phyloP scores from a whole-genome alignment of 37 sponge, comb jelly and placozoan genomes.

The Spongilla lacustris region DNA sequence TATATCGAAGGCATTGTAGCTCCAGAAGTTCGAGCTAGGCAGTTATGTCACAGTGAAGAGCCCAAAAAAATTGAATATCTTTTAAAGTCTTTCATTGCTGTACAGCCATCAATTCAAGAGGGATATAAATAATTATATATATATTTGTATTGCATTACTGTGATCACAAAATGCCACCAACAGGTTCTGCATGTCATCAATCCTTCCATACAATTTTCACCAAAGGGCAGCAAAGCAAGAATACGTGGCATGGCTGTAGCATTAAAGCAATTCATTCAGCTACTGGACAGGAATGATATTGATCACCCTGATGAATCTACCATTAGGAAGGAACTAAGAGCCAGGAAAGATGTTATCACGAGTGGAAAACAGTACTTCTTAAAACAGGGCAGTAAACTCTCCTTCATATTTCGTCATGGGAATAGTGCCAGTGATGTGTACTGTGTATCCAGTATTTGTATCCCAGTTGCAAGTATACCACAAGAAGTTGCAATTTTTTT shows the following conservation, averaged over 20 bases:
- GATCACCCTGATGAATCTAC: constrained; percentile 4
- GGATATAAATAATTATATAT: not conserved
- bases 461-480: not conserved
- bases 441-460: not conserved
- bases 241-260: constrained; percentile 6
- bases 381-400: not conserved
- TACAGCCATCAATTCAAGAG: not conserved
- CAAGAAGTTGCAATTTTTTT: not conserved
- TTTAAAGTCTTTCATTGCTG: not conserved
- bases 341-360: constrained; percentile 7
- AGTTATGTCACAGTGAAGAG: not conserved
- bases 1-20: not conserved
- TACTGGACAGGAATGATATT: not conserved
- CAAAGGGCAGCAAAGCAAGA: not conserved
- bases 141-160: not conserved
- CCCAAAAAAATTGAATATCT: not conserved
- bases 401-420: not conserved
- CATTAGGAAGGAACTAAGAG: not conserved
- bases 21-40: constrained; percentile 6
- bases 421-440: not conserved
- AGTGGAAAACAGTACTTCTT: constrained; percentile 1
- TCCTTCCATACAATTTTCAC: not conserved
- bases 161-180: not conserved
- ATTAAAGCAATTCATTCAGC: not conserved
- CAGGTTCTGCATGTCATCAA: constrained; percentile 4